phyloP scores from a whole-genome alignment of 2,113 vertebrate genomes.

The Petromus typicus region DNA sequence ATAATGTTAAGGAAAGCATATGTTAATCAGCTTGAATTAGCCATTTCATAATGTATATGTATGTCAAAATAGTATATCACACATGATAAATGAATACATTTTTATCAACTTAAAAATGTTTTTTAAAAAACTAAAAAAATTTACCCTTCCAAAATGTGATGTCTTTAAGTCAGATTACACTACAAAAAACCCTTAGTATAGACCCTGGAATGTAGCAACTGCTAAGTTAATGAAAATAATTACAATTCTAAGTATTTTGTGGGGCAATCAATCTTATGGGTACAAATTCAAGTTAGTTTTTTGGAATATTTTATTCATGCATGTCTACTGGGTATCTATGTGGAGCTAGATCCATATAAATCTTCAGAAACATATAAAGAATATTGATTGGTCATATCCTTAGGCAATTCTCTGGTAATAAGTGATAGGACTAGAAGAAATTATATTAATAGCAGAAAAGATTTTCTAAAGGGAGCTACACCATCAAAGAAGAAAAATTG shows the following conservation, averaged over 20 bases:
- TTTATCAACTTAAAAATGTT: neutral
- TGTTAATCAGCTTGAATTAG: neutral
- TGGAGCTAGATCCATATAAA: neutral
- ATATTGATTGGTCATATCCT: neutral
- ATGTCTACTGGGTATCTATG: neutral
- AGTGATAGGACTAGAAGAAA: conserved; percentile 2
- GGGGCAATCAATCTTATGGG: neutral
- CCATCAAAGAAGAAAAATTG: conserved; percentile 32
- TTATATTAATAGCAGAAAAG: neutral
- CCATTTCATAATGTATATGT: neutral
- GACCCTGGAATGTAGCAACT: neutral
- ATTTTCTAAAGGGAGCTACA: neutral
- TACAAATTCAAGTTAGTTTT: neutral
- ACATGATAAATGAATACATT: neutral
- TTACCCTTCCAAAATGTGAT: neutral
- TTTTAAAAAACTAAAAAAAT: neutral
- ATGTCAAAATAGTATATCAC: neutral
- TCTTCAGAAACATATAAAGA: neutral
- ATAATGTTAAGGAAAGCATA: neutral
- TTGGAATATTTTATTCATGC: neutral
- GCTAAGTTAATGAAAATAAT: conserved; percentile 3
- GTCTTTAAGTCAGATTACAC: conserved; percentile 7
- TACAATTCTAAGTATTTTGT: neutral
- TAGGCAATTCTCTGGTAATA: conserved; percentile 1
- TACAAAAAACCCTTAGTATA: neutral